phyloP scores from a whole-genome alignment of 2,888 invertebrate genomes.

The Xylota sylvarum region DNA sequence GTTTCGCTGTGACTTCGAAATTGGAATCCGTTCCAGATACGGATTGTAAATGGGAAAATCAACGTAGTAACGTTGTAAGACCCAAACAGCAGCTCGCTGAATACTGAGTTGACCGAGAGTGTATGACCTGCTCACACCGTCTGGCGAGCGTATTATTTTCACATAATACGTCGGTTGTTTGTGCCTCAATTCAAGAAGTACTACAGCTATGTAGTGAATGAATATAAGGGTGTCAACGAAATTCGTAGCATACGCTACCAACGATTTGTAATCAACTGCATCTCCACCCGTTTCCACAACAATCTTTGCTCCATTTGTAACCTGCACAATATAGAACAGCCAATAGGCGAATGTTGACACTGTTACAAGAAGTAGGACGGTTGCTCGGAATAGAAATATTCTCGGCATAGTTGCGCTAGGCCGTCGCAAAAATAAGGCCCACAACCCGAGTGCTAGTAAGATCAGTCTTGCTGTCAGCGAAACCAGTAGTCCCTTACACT shows the following conservation, averaged over 20 bases:
- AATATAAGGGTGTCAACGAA: slow-evolving; percentile 97
- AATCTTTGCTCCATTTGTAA: slow-evolving; percentile 91
- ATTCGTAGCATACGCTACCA: slow-evolving; percentile 96
- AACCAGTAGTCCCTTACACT: slow-evolving; percentile 96
- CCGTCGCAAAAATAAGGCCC: slow-evolving; percentile 95
- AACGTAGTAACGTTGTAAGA: slow-evolving; percentile 97
- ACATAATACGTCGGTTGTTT: slow-evolving; percentile 95
- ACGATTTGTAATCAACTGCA: slow-evolving; percentile 93
- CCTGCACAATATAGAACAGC: slow-evolving; percentile 98
- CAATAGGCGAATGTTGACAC: slow-evolving; percentile 98
- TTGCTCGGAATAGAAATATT: slow-evolving; percentile 95
- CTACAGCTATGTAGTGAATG: slow-evolving; percentile 96
- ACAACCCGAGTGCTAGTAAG: slow-evolving; percentile 94
- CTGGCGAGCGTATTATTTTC: slow-evolving; percentile 97
- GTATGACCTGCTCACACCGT: slow-evolving; percentile 95
- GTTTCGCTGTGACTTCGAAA: slow-evolving; percentile 92
- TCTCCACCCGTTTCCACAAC: slow-evolving; percentile 91
- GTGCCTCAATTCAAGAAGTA: slow-evolving; percentile 96
- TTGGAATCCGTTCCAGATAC: slow-evolving; percentile 95
- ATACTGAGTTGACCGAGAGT: slow-evolving; percentile 96
- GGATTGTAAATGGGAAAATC: slow-evolving; percentile 99
- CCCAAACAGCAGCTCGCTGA: slow-evolving; percentile 97
- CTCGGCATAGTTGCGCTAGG: slow-evolving; percentile 95
- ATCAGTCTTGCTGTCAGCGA: slow-evolving; percentile 96
- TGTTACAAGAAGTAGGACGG: slow-evolving; percentile 94